Evolutionary conservation across 1,140 invertebrate genomes (phyloP), one percentile per base, ranked within the genome.

Genomic region (Formica exsecta): DNA sequence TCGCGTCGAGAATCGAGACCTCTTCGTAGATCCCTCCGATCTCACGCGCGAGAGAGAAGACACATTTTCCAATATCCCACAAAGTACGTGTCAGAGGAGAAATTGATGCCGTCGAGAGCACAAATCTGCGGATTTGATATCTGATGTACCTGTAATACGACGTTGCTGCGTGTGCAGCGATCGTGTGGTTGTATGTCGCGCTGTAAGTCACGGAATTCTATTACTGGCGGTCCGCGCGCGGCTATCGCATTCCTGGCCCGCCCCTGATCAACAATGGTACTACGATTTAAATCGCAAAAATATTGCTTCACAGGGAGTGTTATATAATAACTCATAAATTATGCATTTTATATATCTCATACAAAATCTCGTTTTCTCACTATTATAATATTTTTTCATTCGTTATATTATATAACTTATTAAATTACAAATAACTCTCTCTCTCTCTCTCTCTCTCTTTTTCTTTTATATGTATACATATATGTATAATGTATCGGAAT

Each of bases 111-210:
- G 79, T 74, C 79, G 68, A 71, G 79, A 51, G 48, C 48, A 51
- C 68, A 83, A 83, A 83, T 83, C 79, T 83, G n/a, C 57, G 79
- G 79, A 83, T 83, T 83, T 83, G 36, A 74, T 83, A 83, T 83
- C 79, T 74, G 54, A 61, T 83, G 79, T 80, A 68, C 5, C 48
- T 80, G 25, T 36, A 75, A 38, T 59, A 54, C 32, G 66, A 41
- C 22, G 68, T 38, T 19, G 29, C 22, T 9, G 66, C 44, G 44
- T 48, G 13, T 11, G 16, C 13, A 68, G 22, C 77, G 65, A 13
- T 71, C 77, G 51, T n/a, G 36, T 59, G 48, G 0, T 9, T 71
- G 65, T 81, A 81, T 61, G 66, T 81, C 66, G 66, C 38, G 25
- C 65, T 81, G 54, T 83, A 74, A 83, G 79, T 51, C 38, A 61